A percentile compares a stretch with the other conserved stretches of the same genome.
Conservation (phyloP, 2,888 invertebrate genomes). For the Apeira syringaria region DNA sequence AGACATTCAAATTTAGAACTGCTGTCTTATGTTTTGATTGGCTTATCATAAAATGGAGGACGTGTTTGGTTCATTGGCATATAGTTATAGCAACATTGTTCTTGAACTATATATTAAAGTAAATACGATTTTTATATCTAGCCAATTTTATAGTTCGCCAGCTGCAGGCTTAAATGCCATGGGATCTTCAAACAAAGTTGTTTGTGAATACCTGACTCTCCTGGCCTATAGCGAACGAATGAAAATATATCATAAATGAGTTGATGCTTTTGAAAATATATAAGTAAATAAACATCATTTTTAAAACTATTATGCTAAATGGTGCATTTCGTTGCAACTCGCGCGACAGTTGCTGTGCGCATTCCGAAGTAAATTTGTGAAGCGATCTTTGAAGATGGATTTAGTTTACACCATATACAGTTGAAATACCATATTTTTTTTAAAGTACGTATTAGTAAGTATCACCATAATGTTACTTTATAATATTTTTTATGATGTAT, state of each 20-base stretch:
- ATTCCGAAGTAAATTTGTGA: conserved; percentile 21
- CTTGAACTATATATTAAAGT: background rate
- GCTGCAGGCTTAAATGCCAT: background rate
- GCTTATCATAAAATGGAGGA: conserved; percentile 1
- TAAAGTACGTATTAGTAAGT: too few species aligned
- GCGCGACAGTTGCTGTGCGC: conserved; percentile 6
- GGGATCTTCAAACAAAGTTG: background rate
- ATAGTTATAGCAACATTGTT: conserved; percentile 22
- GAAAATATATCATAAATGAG: too few species aligned
- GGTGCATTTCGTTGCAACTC: background rate
- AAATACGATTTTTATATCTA: too few species aligned
- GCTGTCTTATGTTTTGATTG: conserved; percentile 36
- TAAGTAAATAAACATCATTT: too few species aligned
- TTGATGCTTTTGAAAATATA: too few species aligned
- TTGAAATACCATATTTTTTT: background rate
- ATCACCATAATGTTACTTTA: too few species aligned
- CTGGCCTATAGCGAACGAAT: too few species aligned
- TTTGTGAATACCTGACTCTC: too few species aligned
- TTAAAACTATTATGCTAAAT: background rate
- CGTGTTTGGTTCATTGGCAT: too few species aligned
- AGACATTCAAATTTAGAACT: conserved; percentile 58
- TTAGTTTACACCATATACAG: conserved; percentile 35
- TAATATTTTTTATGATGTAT: too few species aligned
- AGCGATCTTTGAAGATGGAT: conserved; percentile 25
- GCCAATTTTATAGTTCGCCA: background rate